Base-by-base conservation (phyloP, 2,888 invertebrate genomes). In the Eurytoma adleriae region DNA sequence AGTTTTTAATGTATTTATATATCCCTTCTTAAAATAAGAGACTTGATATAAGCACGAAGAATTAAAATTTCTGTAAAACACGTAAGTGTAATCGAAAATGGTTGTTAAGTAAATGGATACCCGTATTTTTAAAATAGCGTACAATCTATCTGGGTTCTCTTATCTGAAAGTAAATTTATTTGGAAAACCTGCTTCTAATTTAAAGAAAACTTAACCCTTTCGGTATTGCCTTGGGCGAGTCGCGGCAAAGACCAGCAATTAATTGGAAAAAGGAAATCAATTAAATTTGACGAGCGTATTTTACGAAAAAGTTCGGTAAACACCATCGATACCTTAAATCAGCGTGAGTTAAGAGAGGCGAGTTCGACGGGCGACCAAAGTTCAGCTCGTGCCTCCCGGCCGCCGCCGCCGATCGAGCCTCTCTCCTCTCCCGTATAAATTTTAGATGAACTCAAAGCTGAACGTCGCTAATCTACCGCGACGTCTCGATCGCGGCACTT, bases 381-480 rank as follows among this genome's bases (percentile, higher is more conserved):
- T 79, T 70, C 10, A 20, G 54, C 50, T 18, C 16, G 50, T 30
- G 18, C 66, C 59, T 18, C 52, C 59, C 24, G 24, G 24, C 24
- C 52, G 52, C 48, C 52, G 52, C 48, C 59, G n/a, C 54, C 62
- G 73, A 79, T 68, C 80, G 72, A 62, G 71, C 69, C 71, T 69
- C 74, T 74, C 64, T 27, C 64, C 24, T 68, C 62, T 40, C 70
- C 16, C 13, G 2, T 77, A 80, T 80, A 80, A 80, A 80, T 80
- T 80, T 73, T 80, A 77, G 80, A 80, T 54, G 77, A 77, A 54
- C 77, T 72, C 80, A 59, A 77, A 73, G 68, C 73, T 71, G 77
- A 80, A 76, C 73, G 80, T 77, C 80, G 80, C 80, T 80, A 80
- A 80, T 80, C 77, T 80, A 76, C 68, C 80, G 79, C 75, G 79